phyloP scores from a whole-genome alignment of 1,140 invertebrate species.

The Penaeus indicus region DNA sequence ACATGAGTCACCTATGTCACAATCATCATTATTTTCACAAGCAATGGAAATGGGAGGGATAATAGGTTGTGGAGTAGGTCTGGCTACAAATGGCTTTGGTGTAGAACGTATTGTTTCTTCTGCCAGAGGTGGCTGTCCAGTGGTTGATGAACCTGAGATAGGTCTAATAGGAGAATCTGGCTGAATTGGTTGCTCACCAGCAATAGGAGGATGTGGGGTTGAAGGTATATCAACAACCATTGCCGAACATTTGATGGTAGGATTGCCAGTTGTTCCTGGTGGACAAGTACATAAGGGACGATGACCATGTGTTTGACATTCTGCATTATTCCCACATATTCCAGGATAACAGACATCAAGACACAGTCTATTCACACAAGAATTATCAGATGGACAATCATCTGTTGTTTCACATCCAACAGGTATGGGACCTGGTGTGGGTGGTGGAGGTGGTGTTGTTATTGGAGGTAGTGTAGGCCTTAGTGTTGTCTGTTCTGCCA shows the following conservation, averaged over 20 bases:
- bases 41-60: conserved; percentile 31
- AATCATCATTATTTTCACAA: conserved; percentile 65
- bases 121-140: not conserved
- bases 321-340: conserved; percentile 81
- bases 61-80: conserved; percentile 48
- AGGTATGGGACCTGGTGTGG: conserved; percentile 73
- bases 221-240: not conserved
- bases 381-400: conserved; percentile 75
- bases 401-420: conserved; percentile 78
- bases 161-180: not conserved
- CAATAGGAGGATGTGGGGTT: not conserved
- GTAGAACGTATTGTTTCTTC: not conserved
- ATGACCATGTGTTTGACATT: conserved; percentile 81
- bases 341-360: conserved; percentile 63
- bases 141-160: not conserved
- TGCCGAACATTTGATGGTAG: conserved; percentile 79
- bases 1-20: conserved; percentile 74
- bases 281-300: conserved; percentile 84
- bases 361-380: conserved; percentile 64
- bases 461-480: conserved; percentile 72
- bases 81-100: not conserved
- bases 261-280: conserved; percentile 82
- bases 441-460: conserved; percentile 81
- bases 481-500: not conserved
- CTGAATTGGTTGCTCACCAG: not conserved